Evolutionary conservation across 2,113 vertebrate genomes (phyloP).

Genomic region (Rhipidura dahli): DNA sequence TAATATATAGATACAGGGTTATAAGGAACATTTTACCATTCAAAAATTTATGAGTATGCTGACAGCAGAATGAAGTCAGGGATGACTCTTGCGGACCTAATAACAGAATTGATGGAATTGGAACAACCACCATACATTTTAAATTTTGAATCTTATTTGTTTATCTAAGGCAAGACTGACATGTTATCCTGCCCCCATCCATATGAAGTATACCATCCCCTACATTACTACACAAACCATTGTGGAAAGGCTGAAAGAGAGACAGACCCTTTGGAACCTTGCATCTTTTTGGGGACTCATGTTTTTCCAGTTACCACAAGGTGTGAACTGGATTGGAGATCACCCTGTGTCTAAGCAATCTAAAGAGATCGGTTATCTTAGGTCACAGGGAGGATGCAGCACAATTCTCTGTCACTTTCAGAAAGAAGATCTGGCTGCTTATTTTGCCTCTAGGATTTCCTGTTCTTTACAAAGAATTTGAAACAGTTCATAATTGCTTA

Average conservation of each 20-base stretch:
- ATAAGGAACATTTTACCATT: not conserved
- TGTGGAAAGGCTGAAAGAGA: not conserved
- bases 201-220: not conserved
- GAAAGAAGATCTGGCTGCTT: not conserved
- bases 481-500: not conserved
- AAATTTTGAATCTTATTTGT: not conserved
- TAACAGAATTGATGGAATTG: not conserved
- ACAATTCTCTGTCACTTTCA: not conserved
- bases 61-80: not conserved
- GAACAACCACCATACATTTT: not conserved
- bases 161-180: not conserved
- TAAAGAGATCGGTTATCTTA: not conserved
- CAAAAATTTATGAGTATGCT: not conserved
- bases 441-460: not conserved
- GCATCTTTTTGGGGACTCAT: not conserved
- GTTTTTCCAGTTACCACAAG: not conserved
- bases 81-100: not conserved
- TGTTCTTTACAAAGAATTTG: not conserved
- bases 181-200: not conserved
- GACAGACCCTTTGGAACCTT: not conserved
- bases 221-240: not conserved
- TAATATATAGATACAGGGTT: not conserved
- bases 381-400: not conserved
- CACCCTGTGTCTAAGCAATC: not conserved
- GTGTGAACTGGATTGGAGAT: not conserved